Conservation (phyloP, 2,888 invertebrate species). For the Hirtodrosophila alboralis region DNA sequence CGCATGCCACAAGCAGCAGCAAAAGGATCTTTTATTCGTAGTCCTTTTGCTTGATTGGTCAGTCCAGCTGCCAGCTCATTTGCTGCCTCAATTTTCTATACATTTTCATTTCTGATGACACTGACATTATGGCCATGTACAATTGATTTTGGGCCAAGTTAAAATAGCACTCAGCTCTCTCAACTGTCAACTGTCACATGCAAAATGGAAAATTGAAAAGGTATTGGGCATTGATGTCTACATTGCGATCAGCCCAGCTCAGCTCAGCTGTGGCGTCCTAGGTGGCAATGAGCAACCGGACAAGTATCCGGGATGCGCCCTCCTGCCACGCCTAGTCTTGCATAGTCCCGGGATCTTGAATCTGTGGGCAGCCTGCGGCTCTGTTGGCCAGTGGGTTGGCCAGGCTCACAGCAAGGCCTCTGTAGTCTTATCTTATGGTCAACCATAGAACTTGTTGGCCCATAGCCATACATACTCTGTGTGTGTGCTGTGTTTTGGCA, state of each 20-base stretch:
- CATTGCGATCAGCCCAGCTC: too few species aligned
- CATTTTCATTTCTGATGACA: slow-evolving; percentile 49
- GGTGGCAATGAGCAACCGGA: slow-evolving; percentile 47
- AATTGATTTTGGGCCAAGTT: slow-evolving; percentile 64
- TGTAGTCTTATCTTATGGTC: slow-evolving; percentile 66
- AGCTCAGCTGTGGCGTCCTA: slow-evolving; percentile 60
- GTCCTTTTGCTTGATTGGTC: slow-evolving; percentile 20
- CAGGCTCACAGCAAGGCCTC: slow-evolving; percentile 48
- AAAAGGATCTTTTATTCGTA: not conserved
- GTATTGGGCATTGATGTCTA: slow-evolving; percentile 67
- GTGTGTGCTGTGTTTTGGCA: slow-evolving; percentile 73
- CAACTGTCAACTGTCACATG: slow-evolving; percentile 27
- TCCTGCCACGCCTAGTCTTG: slow-evolving; percentile 51
- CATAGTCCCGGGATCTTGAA: slow-evolving; percentile 2
- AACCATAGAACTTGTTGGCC: slow-evolving; percentile 71
- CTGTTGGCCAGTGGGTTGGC: slow-evolving; percentile 70
- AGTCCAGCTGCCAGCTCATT: slow-evolving; percentile 57
- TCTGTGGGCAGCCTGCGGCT: slow-evolving; percentile 48
- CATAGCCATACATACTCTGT: slow-evolving; percentile 11
- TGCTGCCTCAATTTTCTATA: slow-evolving; percentile 50
- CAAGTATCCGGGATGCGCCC: slow-evolving; percentile 72
- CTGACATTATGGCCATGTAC: slow-evolving; percentile 63
- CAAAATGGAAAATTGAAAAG: slow-evolving; percentile 60
- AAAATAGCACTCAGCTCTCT: slow-evolving; percentile 29
- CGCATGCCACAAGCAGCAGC: slow-evolving; percentile 36